Evolutionary conservation across 2,113 vertebrate genomes (phyloP), one percentile per base, ranked within the genome.

Genomic region (Otocyon megalotis): DNA sequence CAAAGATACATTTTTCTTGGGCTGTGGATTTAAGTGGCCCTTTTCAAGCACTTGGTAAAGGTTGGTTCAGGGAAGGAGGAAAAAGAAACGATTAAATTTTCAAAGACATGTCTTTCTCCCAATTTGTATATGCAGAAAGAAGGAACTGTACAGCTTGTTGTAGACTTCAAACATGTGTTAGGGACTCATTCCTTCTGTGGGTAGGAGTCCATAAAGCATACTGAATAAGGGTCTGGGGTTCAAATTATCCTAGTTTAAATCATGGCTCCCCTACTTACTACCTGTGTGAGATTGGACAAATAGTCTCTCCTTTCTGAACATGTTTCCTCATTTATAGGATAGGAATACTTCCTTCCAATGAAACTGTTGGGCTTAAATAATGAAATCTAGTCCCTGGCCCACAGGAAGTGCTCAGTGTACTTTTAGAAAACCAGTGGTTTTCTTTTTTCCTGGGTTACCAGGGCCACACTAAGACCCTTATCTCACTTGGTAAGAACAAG

Each of bases 1-100:
- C 92, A 97, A 97, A 97, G 86, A 98, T 96, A 92, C 94, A 94
- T 96, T 97, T 98, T 97, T 96, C 93, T 89, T 85, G 84, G 97
- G 80, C 92, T n/a, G 1, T 50, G 80, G 92, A 97, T 96, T 97
- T 97, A 97, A 98, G 60, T 93, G 53, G 88, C 80, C 95, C 80
- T 96, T 97, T 98, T 53, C 43, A 79, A 98, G 58, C 54, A 88
- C 62, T 94, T 72, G 67, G 85, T 65, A 87, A 93, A 96, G 67
- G 81, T 79, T 96, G 94, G 50, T 96, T 97, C 83, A 62, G 71
- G 96, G 62, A 60, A 95, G 53, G 82, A 97, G 72, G 87, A 54
- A 92, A 97, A 65, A 35, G 80, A 20, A 93, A 97, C 76, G 62
- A 97, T 96, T 95, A 92, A 95, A 79, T 95, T 79, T 93, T 87